A percentile compares a stretch with the other conserved stretches of the same genome.
Conservation (phyloP, 1,140 invertebrate species). For the Zaprionus nigranus region DNA sequence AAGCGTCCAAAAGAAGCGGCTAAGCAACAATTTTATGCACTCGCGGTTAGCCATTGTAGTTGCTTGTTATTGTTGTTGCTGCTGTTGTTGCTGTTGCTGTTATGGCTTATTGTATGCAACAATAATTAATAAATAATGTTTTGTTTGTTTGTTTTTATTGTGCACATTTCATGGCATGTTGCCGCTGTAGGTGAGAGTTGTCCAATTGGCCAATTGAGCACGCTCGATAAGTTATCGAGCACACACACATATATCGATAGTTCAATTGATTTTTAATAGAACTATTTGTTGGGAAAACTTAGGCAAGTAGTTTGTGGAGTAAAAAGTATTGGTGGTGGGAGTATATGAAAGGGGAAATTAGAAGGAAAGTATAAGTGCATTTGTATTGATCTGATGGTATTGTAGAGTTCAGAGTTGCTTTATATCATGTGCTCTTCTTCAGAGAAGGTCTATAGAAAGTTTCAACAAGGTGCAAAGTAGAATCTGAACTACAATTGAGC, state of each 20-base stretch:
- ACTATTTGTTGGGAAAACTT: neutral
- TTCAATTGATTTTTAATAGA: neutral
- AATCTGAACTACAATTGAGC: too few relatives aligned
- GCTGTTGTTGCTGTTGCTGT: constrained; percentile 3
- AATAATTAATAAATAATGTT: constrained; percentile 75
- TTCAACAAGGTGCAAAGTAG: too few relatives aligned
- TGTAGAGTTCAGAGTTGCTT: too few relatives aligned
- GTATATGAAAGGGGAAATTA: neutral
- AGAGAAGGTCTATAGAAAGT: too few relatives aligned
- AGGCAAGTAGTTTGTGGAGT: neutral
- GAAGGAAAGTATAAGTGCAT: neutral
- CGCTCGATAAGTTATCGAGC: constrained; percentile 47
- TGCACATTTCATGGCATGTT: constrained; percentile 41
- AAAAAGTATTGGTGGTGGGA: neutral
- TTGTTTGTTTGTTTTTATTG: constrained; percentile 32
- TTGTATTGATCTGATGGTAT: too few relatives aligned
- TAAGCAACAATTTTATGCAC: constrained; percentile 43
- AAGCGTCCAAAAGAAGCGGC: constrained; percentile 43
- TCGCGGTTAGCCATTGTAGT: constrained; percentile 7
- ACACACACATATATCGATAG: constrained; percentile 21
- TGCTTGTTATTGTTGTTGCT: constrained; percentile 1
- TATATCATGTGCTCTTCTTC: too few relatives aligned
- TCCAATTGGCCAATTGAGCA: constrained; percentile 47
- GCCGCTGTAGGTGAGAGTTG: constrained; percentile 41
- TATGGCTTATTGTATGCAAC: constrained; percentile 58